Evolutionary conservation across 2,113 vertebrate species (phyloP).

Genomic region (Chunga burmeisteri): DNA sequence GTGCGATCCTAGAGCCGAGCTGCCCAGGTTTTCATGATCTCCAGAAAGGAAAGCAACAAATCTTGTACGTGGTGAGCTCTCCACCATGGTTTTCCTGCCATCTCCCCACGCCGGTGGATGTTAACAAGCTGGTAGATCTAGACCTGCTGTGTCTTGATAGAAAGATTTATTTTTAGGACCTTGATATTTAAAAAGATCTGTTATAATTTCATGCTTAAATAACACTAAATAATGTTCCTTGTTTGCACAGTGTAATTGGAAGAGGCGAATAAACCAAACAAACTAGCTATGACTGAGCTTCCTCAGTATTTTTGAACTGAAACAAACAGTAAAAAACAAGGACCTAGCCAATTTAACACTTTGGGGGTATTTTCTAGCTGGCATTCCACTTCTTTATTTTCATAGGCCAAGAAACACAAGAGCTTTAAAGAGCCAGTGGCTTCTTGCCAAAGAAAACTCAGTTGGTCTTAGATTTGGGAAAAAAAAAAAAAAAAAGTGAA

Average conservation of each 20-base stretch:
- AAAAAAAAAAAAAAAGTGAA: not conserved
- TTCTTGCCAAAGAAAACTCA: slow-evolving; percentile 49
- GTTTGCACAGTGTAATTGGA: slow-evolving; percentile 77
- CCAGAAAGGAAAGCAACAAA: not conserved
- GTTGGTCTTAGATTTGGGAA: not conserved
- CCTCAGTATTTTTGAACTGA: slow-evolving; percentile 32
- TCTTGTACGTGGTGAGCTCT: not conserved
- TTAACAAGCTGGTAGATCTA: slow-evolving; percentile 70
- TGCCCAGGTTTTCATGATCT: not conserved
- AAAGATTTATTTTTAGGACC: slow-evolving; percentile 77
- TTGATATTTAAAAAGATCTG: slow-evolving; percentile 79
- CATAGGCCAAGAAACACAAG: not conserved
- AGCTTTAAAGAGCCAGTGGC: slow-evolving; percentile 28
- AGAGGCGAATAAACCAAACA: slow-evolving; percentile 69
- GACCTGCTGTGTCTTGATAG: slow-evolving; percentile 71
- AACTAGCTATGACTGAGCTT: slow-evolving; percentile 56
- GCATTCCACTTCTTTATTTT: slow-evolving; percentile 4
- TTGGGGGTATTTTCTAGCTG: slow-evolving; percentile 19
- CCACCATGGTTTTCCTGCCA: slow-evolving; percentile 21
- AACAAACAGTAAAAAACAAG: slow-evolving; percentile 23
- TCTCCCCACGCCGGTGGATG: slow-evolving; percentile 57
- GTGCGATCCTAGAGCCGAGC: rapidly evolving
- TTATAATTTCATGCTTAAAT: slow-evolving; percentile 83
- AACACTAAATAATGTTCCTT: slow-evolving; percentile 76
- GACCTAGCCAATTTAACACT: slow-evolving; percentile 15